A percentile compares a stretch with the other conserved stretches of the same genome.
These are phyloP conservation scores for Pogonognathellus flavescens DNA, from an alignment of 1,140 invertebrate species.

Conservation along the genomic window DNA sequence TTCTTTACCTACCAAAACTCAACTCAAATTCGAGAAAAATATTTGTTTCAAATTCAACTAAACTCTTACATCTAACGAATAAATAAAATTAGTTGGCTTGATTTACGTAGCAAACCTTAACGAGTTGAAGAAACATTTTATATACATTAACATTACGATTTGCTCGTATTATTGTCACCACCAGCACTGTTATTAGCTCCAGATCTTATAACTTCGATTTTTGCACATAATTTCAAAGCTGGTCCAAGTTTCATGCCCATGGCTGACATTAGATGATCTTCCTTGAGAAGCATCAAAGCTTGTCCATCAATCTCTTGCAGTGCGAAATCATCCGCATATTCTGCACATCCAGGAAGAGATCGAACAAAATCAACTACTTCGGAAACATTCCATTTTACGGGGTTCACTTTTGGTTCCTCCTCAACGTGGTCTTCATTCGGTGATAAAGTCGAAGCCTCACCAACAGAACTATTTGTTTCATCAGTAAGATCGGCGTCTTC, in stretches of 20 bases:
- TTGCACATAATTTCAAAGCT: conserved; percentile 80
- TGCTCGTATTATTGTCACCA: conserved; percentile 20
- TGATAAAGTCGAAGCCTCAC: conserved; percentile 59
- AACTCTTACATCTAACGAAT: neutral
- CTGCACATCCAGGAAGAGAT: conserved; percentile 87
- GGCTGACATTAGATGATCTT: conserved; percentile 89
- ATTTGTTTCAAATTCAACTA: neutral
- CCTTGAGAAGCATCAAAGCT: conserved; percentile 86
- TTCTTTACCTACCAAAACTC: neutral
- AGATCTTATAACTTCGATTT: conserved; percentile 57
- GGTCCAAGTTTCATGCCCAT: conserved; percentile 94
- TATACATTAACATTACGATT: neutral
- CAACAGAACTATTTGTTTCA: conserved; percentile 66
- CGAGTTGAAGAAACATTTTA: neutral
- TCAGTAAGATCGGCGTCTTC: conserved; percentile 62
- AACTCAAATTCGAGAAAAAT: neutral
- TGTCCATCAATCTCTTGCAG: conserved; percentile 93
- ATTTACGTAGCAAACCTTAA: neutral
- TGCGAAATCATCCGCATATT: conserved; percentile 95
- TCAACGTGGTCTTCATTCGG: conserved; percentile 59
- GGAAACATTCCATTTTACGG: conserved; percentile 80
- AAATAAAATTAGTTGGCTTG: neutral
- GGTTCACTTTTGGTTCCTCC: conserved; percentile 75
- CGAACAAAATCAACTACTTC: conserved; percentile 72
- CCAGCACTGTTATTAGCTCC: neutral